Evolutionary conservation across 2,888 invertebrate species (phyloP).

Genomic region (Acleris literana): DNA sequence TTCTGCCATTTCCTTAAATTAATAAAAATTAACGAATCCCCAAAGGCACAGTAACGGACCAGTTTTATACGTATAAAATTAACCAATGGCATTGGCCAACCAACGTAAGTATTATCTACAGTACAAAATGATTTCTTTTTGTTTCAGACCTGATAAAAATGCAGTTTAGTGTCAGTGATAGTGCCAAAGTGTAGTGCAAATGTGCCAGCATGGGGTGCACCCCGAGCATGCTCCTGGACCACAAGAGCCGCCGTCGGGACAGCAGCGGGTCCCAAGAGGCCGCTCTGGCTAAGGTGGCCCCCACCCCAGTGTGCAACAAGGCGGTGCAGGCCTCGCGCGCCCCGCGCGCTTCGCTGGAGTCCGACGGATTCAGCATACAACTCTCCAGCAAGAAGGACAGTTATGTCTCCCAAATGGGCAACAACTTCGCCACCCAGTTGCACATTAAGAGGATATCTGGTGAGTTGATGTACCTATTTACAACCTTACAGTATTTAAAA

Average conservation of each 20-base stretch:
- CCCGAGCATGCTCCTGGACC: slow-evolving; percentile 85
- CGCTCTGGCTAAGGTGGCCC: slow-evolving; percentile 73
- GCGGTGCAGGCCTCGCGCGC: slow-evolving; percentile 75
- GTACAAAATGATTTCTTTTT: slow-evolving; percentile 43
- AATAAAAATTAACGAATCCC: too few species aligned
- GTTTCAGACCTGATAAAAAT: slow-evolving; percentile 63
- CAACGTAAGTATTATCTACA: too few species aligned
- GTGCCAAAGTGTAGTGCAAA: slow-evolving; percentile 77
- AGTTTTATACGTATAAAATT: too few species aligned
- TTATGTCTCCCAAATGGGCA: slow-evolving; percentile 82
- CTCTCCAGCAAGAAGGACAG: slow-evolving; percentile 79
- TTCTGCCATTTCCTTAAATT: too few species aligned
- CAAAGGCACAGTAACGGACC: too few species aligned
- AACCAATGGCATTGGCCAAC: too few species aligned
- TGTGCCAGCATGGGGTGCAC: slow-evolving; percentile 84
- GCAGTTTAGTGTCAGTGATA: slow-evolving; percentile 61
- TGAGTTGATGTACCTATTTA: slow-evolving; percentile 49
- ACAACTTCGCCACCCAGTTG: slow-evolving; percentile 78
- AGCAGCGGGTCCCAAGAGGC: slow-evolving; percentile 80
- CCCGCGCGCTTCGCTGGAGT: slow-evolving; percentile 76
- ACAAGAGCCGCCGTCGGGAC: slow-evolving; percentile 83
- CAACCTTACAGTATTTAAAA: too few species aligned
- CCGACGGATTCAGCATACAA: slow-evolving; percentile 80
- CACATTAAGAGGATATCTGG: slow-evolving; percentile 81
- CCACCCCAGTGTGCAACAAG: slow-evolving; percentile 74